Evolutionary conservation across 2,113 vertebrate genomes (phyloP).

Genomic region (Morone chrysops): DNA sequence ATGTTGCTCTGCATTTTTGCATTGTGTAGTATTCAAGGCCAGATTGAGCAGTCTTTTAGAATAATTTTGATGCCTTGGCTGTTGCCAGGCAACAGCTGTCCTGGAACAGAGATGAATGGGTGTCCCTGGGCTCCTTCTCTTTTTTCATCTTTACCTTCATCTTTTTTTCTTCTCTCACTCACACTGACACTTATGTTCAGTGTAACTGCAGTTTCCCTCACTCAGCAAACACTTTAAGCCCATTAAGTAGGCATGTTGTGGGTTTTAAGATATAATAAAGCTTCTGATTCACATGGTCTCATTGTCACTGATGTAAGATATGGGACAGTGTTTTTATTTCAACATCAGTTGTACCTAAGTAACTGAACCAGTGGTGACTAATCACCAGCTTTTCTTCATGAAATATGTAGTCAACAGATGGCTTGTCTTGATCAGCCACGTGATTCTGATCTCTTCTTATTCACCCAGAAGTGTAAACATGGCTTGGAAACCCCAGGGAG

Average conservation of each 20-base stretch:
- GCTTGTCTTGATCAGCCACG: neutral
- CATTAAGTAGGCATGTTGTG: neutral
- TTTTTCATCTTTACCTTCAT: conserved; percentile 43
- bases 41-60: conserved; percentile 38
- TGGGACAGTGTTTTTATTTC: neutral
- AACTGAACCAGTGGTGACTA: neutral
- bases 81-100: conserved; percentile 82
- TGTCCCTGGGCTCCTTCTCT: conserved; percentile 55
- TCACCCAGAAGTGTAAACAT: neutral
- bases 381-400: neutral
- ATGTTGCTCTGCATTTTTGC: neutral
- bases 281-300: neutral
- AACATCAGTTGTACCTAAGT: neutral
- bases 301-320: neutral
- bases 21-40: conserved; percentile 56
- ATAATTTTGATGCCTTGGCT: conserved; percentile 61
- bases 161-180: conserved; percentile 16
- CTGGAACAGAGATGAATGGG: conserved; percentile 64
- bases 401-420: conserved; percentile 11
- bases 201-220: conserved; percentile 3
- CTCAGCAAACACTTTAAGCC: neutral
- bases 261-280: neutral
- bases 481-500: neutral
- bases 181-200: neutral
- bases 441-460: conserved; percentile 5